These are phyloP conservation scores for Thera britannica DNA, from an alignment of 2,888 invertebrate genomes.

Conservation along the genomic window DNA sequence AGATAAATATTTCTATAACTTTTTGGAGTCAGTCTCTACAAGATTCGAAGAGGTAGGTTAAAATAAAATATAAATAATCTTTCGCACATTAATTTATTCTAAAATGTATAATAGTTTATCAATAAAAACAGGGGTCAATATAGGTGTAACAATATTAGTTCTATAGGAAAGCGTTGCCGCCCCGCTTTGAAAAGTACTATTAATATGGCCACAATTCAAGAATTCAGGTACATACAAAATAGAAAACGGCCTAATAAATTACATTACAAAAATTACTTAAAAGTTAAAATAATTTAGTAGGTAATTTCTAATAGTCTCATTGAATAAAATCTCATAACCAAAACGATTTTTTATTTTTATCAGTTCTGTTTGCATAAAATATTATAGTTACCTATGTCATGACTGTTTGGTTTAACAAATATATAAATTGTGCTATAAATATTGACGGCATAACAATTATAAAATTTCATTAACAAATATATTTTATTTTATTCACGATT, in stretches of 20 bases:
- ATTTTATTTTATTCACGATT: conserved; percentile 2
- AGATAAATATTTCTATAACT: too few species aligned
- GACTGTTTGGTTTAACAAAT: conserved; percentile 66
- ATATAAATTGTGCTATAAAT: conserved; percentile 64
- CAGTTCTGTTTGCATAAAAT: conserved; percentile 61
- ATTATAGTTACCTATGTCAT: conserved; percentile 59
- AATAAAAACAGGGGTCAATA: conserved; percentile 76
- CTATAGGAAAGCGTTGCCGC: conserved; percentile 56
- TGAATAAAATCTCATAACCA: conserved; percentile 73
- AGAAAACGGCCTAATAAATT: conserved; percentile 72
- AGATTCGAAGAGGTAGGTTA: background rate
- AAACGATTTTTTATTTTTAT: conserved; percentile 63
- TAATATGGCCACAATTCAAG: conserved; percentile 82
- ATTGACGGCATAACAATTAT: conserved; percentile 64
- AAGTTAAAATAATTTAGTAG: conserved; percentile 76
- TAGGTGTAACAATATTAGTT: conserved; percentile 66
- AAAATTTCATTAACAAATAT: conserved; percentile 36
- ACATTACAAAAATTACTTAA: conserved; percentile 65
- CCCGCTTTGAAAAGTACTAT: conserved; percentile 63
- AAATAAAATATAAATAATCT: conserved; percentile 32
- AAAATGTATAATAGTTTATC: conserved; percentile 61
- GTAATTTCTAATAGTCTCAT: conserved; percentile 76
- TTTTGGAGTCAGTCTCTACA: too few species aligned
- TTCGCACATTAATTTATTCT: conserved; percentile 75
- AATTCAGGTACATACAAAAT: conserved; percentile 83